These are phyloP conservation scores for Centrocercus urophasianus DNA, from an alignment of 2,113 vertebrate genomes.

Conservation along the genomic window DNA sequence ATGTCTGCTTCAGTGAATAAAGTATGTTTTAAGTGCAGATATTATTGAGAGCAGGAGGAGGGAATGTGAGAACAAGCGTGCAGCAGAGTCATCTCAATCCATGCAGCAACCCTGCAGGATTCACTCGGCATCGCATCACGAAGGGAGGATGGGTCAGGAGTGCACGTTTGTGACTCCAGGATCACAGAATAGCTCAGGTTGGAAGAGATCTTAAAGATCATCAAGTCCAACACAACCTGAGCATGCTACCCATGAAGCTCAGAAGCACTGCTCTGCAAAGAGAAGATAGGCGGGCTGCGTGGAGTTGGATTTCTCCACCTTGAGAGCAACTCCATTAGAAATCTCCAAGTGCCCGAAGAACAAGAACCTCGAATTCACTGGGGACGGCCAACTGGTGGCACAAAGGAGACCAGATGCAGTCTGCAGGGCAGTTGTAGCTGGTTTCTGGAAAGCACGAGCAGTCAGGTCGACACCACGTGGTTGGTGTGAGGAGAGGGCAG, in stretches of 20 bases:
- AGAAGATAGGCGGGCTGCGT: background rate
- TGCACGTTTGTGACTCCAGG: background rate
- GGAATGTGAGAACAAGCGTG: accelerated
- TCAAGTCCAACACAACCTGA: no score
- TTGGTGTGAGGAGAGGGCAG: accelerated
- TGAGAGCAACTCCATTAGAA: background rate
- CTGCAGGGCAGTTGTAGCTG: background rate
- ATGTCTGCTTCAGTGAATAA: background rate
- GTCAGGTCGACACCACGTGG: background rate
- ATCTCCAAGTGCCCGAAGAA: background rate
- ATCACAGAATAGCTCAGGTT: background rate
- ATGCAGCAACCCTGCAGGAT: background rate
- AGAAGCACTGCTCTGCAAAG: background rate
- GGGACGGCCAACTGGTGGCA: background rate
- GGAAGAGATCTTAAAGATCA: no score
- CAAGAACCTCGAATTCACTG: background rate
- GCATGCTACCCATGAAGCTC: no score
- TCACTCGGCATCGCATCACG: background rate
- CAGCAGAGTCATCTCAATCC: background rate
- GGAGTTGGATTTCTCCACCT: background rate
- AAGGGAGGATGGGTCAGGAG: background rate
- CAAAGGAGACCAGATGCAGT: background rate
- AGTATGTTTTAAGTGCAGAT: background rate
- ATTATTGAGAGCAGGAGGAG: background rate
- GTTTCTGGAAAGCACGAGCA: background rate